Percentiles rank a stretch among this genome's conserved stretches.
phyloP scores from a whole-genome alignment of 1,140 invertebrate genomes.

The Elymnias hypermnestra region DNA sequence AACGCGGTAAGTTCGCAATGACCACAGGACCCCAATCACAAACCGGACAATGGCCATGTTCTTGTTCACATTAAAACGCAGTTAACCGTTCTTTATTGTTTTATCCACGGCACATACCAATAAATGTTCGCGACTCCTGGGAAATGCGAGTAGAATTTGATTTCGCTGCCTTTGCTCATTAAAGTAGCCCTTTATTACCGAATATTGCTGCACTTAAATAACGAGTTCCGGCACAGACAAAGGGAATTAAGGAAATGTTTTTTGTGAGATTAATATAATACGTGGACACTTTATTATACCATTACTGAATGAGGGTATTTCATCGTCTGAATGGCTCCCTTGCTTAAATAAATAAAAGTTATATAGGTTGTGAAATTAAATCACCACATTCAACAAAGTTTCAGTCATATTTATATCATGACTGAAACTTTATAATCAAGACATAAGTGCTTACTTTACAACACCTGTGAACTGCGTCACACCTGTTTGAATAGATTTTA shows the following conservation, averaged over 20 bases:
- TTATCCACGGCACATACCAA: conserved; percentile 56
- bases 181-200: conserved; percentile 49
- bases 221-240: conserved; percentile 13
- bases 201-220: conserved; percentile 40
- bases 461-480: too few relatives aligned
- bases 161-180: conserved; percentile 43
- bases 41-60: conserved; percentile 58
- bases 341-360: too few relatives aligned
- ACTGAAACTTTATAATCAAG: too few relatives aligned
- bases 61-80: conserved; percentile 72
- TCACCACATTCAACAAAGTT: too few relatives aligned
- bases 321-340: too few relatives aligned
- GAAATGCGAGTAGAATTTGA: conserved; percentile 57
- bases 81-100: conserved; percentile 74
- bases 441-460: too few relatives aligned
- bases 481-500: too few relatives aligned
- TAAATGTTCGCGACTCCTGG: conserved; percentile 63
- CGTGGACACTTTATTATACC: neutral
- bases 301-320: too few relatives aligned
- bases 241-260: conserved; percentile 3
- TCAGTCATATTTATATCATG: too few relatives aligned
- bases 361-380: too few relatives aligned
- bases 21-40: conserved; percentile 52
- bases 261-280: neutral
- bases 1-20: conserved; percentile 46